These are phyloP conservation scores for Vanessa tameamea DNA, from an alignment of 1,140 invertebrate genomes.

Conservation along the genomic window DNA sequence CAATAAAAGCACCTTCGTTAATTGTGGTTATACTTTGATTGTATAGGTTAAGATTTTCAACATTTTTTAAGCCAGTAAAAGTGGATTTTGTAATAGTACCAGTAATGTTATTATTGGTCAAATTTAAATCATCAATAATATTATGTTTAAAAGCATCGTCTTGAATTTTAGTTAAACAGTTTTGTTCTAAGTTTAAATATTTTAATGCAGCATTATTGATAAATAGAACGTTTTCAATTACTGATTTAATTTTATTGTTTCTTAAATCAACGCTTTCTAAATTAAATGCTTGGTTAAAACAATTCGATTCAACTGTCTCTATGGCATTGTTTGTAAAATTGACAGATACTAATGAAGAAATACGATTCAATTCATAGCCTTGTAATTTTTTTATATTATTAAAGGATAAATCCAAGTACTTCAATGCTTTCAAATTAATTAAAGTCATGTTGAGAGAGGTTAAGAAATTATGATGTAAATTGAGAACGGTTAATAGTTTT, in stretches of 20 bases:
- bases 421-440: constrained; percentile 51
- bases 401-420: constrained; percentile 51
- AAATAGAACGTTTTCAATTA: constrained; percentile 54
- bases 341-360: constrained; percentile 45
- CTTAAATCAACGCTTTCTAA: constrained; percentile 57
- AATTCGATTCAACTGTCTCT: constrained; percentile 54
- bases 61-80: constrained; percentile 49
- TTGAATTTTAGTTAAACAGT: constrained; percentile 52
- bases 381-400: constrained; percentile 53
- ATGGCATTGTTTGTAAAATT: constrained; percentile 63
- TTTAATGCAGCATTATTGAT: constrained; percentile 50
- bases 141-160: constrained; percentile 57
- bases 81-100: constrained; percentile 48
- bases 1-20: constrained; percentile 50
- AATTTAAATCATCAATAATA: constrained; percentile 50
- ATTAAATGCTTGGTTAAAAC: constrained; percentile 55
- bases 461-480: constrained; percentile 55
- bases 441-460: constrained; percentile 51
- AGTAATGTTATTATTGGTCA: constrained; percentile 56
- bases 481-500: constrained; percentile 46
- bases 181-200: constrained; percentile 59
- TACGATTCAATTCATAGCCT: constrained; percentile 55
- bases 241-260: constrained; percentile 53
- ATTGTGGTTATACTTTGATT: constrained; percentile 54
- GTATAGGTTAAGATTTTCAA: constrained; percentile 50